Evolutionary conservation across 1,140 invertebrate genomes (phyloP).

Genomic region (Trachymyrmex cornetzi): DNA sequence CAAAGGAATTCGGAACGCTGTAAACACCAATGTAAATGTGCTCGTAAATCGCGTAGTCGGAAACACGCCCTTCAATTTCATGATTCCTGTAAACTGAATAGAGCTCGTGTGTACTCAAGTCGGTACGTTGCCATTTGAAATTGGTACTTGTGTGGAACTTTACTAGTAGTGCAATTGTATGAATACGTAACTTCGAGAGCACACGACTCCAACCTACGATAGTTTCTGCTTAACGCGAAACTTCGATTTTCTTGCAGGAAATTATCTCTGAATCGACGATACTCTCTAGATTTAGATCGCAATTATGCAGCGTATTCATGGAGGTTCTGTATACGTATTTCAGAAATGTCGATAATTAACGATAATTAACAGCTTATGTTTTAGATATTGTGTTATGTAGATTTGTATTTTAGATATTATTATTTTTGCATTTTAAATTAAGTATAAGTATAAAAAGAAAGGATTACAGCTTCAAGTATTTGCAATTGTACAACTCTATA

Average conservation of each 20-base stretch:
- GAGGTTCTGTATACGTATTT: not conserved
- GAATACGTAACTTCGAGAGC: not conserved
- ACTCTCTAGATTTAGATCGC: not conserved
- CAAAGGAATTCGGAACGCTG: not conserved
- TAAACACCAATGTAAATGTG: conserved; percentile 19
- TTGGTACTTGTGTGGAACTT: conserved; percentile 1
- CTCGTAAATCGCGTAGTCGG: conserved; percentile 6
- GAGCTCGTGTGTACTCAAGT: not conserved
- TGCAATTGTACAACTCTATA: not conserved
- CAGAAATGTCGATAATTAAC: not conserved
- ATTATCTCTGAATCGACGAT: not conserved
- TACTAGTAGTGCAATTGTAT: not conserved
- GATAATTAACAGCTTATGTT: not conserved
- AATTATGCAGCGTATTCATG: not conserved
- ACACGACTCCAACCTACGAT: not conserved
- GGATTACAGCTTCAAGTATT: not conserved
- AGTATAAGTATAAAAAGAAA: not conserved
- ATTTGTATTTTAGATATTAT: not conserved
- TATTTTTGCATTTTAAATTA: not conserved
- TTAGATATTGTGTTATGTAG: not conserved
- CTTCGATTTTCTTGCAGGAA: not conserved
- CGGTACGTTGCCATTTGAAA: not conserved
- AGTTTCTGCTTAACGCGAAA: conserved; percentile 9
- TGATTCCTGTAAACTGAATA: not conserved
- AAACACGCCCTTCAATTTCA: conserved; percentile 2